Percentiles rank a stretch among this genome's conserved stretches.
These are phyloP conservation scores for Halichoerus grypus DNA, from an alignment of 2,113 vertebrate genomes.

Conservation along the genomic window DNA sequence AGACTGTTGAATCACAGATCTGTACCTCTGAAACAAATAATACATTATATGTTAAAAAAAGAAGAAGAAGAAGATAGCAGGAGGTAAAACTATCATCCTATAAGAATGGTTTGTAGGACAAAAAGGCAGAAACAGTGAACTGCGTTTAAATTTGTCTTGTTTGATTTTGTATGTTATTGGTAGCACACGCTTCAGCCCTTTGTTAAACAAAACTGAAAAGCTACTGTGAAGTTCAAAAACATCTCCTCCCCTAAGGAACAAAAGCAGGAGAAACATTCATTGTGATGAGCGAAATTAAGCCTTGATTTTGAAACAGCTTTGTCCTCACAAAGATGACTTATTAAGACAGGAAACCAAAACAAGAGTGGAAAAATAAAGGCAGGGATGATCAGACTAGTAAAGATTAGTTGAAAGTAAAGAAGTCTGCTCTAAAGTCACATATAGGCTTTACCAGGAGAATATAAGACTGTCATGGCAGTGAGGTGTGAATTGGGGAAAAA, in stretches of 20 bases:
- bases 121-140: conserved; percentile 41
- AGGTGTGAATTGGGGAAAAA: background rate
- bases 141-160: conserved; percentile 49
- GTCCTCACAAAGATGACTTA: conserved; percentile 39
- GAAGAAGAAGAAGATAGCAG: too few relatives aligned
- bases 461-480: background rate
- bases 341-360: conserved; percentile 40
- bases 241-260: conserved; percentile 36
- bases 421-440: background rate
- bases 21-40: too few relatives aligned
- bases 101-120: background rate
- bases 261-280: conserved; percentile 7
- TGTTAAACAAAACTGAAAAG: conserved; percentile 33
- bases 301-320: conserved; percentile 43
- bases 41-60: too few relatives aligned
- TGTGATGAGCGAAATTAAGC: conserved; percentile 50
- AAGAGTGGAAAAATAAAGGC: background rate
- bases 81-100: background rate
- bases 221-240: conserved; percentile 44
- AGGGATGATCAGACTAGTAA: background rate
- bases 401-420: background rate
- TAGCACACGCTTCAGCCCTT: background rate
- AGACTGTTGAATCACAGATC: too few relatives aligned
- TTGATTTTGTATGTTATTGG: conserved; percentile 16
- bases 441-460: background rate